Evolutionary conservation across 2,113 vertebrate species (phyloP).

Genomic region (Hemichromis elongatus): DNA sequence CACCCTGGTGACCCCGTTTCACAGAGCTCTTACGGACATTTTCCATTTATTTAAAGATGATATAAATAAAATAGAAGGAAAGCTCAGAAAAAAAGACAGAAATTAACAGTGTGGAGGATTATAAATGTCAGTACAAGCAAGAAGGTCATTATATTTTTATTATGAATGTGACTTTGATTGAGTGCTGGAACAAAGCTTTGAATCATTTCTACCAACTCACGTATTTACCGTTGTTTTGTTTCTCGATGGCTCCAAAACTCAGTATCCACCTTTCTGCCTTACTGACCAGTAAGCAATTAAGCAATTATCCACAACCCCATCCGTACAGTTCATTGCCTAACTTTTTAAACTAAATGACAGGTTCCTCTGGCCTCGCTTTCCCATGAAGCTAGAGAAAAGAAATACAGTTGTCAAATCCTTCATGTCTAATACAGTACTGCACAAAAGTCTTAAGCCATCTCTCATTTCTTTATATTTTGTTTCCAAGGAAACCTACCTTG

Average conservation of each 20-base stretch:
- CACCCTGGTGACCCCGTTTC: background rate
- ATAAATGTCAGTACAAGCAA: background rate
- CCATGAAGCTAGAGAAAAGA: background rate
- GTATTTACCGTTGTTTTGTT: background rate
- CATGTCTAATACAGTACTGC: background rate
- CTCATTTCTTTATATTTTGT: background rate
- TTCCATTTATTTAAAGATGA: background rate
- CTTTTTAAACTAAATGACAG: background rate
- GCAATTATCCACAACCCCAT: background rate
- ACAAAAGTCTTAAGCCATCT: background rate
- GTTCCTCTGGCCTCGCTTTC: background rate
- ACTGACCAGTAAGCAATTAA: background rate
- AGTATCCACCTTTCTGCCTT: background rate
- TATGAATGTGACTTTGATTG: background rate
- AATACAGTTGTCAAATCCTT: background rate
- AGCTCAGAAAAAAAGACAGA: background rate
- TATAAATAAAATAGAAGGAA: background rate
- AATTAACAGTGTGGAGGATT: background rate
- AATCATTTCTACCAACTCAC: background rate
- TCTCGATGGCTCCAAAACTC: background rate
- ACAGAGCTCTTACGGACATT: background rate
- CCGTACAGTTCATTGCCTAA: background rate
- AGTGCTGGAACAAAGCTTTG: background rate
- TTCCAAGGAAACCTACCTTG: accelerated
- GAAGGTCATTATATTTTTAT: background rate